phyloP scores from a whole-genome alignment of 2,797 vertebrate genomes.

The Rhadinocentrus ornatus region DNA sequence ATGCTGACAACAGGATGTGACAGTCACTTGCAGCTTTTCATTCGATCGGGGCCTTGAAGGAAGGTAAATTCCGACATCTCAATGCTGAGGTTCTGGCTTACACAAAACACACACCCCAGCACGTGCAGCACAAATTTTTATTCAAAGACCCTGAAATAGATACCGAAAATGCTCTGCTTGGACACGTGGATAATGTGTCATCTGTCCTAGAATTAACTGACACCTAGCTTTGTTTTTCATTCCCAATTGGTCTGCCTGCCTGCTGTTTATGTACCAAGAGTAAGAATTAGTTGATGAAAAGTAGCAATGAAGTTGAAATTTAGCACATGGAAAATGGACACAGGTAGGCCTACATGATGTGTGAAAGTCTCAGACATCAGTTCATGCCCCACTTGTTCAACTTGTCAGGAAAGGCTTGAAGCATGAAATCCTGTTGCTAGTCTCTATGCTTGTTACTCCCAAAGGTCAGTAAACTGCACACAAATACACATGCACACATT shows the following conservation, averaged over 20 bases:
- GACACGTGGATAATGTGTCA: conserved; percentile 25
- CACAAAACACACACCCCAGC: conserved; percentile 38
- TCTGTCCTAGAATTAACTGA: conserved; percentile 19
- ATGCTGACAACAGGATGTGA: conserved; percentile 78
- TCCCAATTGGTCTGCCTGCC: neutral
- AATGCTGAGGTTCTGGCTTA: conserved; percentile 42
- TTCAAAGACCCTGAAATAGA: conserved; percentile 45
- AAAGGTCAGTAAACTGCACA: conserved; percentile 66
- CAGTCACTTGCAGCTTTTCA: conserved; percentile 63
- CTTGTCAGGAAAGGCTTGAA: conserved; percentile 62
- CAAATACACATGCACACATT: conserved; percentile 42
- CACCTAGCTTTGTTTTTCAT: conserved; percentile 4
- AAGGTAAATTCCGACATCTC: conserved; percentile 58
- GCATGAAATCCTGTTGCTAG: conserved; percentile 57
- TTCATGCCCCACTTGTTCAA: conserved; percentile 50
- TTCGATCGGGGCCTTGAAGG: conserved; percentile 63
- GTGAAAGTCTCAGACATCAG: conserved; percentile 32
- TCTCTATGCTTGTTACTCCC: conserved; percentile 44
- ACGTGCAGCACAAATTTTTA: conserved; percentile 22
- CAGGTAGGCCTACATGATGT: neutral
- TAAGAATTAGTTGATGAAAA: conserved; percentile 12
- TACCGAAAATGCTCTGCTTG: conserved; percentile 11
- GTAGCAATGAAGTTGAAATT: conserved; percentile 5
- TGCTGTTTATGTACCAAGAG: conserved; percentile 5
- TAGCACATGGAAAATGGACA: conserved; percentile 18